Conservation (phyloP, 2,797 vertebrate species). For the Otolemur crassicaudatus region DNA sequence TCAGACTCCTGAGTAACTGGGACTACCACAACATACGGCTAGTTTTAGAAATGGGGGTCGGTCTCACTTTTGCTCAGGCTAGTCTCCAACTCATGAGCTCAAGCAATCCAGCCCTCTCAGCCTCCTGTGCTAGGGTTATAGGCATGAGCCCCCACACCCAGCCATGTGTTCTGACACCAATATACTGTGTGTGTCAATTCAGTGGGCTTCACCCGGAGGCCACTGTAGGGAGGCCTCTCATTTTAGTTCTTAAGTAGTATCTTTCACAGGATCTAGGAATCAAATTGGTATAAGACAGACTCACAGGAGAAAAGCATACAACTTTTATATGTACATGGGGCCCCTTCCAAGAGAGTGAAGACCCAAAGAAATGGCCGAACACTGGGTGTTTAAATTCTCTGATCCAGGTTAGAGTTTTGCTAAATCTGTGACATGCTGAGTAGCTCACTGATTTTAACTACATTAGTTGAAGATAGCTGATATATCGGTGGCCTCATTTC, state of each 20-base stretch:
- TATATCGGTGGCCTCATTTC: conserved; percentile 73
- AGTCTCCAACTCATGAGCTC: too few relatives aligned
- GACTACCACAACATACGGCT: too few relatives aligned
- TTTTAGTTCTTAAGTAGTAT: background rate
- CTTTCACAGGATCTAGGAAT: background rate
- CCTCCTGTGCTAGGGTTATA: too few relatives aligned
- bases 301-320: background rate
- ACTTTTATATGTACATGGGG: background rate
- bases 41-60: too few relatives aligned
- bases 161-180: background rate
- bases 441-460: conserved; percentile 65
- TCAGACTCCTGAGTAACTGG: too few relatives aligned
- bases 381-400: conserved; percentile 35
- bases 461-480: conserved; percentile 66
- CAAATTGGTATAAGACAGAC: background rate
- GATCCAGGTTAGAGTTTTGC: conserved; percentile 68
- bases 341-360: background rate
- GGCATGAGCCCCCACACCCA: too few relatives aligned
- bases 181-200: fast-evolving
- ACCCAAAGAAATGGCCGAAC: background rate
- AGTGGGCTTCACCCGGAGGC: background rate
- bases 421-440: conserved; percentile 7
- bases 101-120: too few relatives aligned
- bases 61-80: too few relatives aligned
- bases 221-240: background rate